These are phyloP conservation scores for Ramphastos sulfuratus DNA, from an alignment of 2,113 vertebrate genomes.

Conservation along the genomic window DNA sequence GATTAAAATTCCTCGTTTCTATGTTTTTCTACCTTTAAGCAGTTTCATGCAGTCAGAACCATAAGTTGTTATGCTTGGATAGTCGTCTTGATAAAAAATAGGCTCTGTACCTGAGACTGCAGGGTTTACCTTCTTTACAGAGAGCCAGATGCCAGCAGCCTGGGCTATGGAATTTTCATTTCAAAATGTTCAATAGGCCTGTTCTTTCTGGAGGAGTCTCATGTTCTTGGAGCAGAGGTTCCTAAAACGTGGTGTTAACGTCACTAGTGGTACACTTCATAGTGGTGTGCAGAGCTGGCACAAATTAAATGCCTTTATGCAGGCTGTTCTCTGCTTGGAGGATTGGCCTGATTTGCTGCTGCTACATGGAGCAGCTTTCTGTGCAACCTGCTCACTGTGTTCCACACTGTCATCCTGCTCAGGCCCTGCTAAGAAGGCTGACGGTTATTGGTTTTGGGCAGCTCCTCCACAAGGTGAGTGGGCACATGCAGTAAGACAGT, in stretches of 20 bases:
- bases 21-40: not conserved
- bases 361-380: not conserved
- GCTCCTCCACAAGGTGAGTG: fast-evolving
- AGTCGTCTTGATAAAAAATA: not conserved
- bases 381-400: not conserved
- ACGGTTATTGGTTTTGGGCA: fast-evolving
- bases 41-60: not conserved
- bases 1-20: not conserved
- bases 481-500: fast-evolving
- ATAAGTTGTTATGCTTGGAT: not conserved
- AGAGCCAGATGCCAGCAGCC: not conserved
- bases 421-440: fast-evolving
- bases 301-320: not conserved
- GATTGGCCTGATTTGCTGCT: not conserved
- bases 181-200: not conserved
- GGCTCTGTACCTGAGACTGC: not conserved
- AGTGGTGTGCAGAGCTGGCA: not conserved
- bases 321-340: not conserved
- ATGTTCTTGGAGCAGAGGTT: not conserved
- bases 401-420: fast-evolving
- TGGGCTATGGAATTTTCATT: not conserved
- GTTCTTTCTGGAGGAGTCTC: not conserved
- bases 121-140: not conserved
- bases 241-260: not conserved
- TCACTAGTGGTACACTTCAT: not conserved